A percentile compares a stretch with the other conserved stretches of the same genome.
phyloP scores from a whole-genome alignment of 1,140 invertebrate genomes.

The Homalodisca vitripennis region DNA sequence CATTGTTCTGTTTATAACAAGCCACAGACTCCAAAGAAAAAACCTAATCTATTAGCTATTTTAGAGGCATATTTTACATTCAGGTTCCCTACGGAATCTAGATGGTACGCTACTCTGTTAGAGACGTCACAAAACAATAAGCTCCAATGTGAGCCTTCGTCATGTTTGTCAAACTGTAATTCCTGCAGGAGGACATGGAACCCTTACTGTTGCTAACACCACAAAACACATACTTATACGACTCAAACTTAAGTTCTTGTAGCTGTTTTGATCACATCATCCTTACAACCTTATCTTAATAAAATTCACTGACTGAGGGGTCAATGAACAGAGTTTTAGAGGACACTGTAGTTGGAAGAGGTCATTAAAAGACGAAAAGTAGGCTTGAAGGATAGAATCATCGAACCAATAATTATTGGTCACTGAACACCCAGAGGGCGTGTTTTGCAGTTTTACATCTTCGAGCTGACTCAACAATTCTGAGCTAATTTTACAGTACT shows the following conservation, averaged over 20 bases:
- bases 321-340: slow-evolving; percentile 15
- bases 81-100: neutral
- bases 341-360: neutral
- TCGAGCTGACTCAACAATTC: neutral
- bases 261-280: too few relatives aligned
- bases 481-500: too few relatives aligned
- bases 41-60: neutral
- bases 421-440: neutral
- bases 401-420: neutral
- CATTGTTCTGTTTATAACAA: slow-evolving; percentile 15
- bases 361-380: neutral
- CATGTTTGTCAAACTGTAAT: slow-evolving; percentile 3
- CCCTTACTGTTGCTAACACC: slow-evolving; percentile 5
- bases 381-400: neutral
- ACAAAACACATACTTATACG: slow-evolving; percentile 8
- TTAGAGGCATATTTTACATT: neutral
- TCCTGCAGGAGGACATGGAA: neutral
- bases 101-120: slow-evolving; percentile 14
- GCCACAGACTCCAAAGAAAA: neutral
- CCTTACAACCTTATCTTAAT: neutral
- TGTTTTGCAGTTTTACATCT: neutral
- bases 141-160: slow-evolving; percentile 21
- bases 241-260: neutral
- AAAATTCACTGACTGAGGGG: slow-evolving; percentile 6
- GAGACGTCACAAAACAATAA: slow-evolving; percentile 5